A percentile compares a stretch with the other conserved stretches of the same genome.
Conservation (phyloP, 2,797 vertebrate species). For the Pagetopsis macropterus region DNA sequence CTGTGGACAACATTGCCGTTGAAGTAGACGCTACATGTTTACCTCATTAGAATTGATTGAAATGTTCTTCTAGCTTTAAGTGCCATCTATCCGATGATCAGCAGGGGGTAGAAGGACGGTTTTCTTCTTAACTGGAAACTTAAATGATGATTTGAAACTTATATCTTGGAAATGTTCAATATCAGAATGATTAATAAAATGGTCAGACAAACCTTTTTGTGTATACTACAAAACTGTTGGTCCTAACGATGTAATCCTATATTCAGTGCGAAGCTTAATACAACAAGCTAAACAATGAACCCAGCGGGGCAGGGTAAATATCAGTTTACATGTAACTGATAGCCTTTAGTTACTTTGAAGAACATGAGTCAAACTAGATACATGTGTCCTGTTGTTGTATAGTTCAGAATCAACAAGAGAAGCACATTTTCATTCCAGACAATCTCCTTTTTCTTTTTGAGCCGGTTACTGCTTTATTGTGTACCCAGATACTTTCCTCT, state of each 20-base stretch:
- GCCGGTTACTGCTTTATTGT: too few species aligned
- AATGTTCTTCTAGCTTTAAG: background rate
- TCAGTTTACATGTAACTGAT: background rate
- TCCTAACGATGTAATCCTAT: conserved; percentile 7
- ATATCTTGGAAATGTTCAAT: conserved; percentile 1
- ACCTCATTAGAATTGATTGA: background rate
- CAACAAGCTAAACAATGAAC: background rate
- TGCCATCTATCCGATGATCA: background rate
- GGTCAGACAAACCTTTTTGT: background rate
- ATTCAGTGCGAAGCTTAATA: background rate
- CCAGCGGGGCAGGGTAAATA: background rate
- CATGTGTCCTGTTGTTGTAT: background rate
- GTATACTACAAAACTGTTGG: background rate
- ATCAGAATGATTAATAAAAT: background rate
- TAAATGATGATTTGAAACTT: too few species aligned
- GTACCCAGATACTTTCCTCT: background rate
- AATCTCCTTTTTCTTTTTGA: too few species aligned
- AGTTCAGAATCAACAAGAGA: too few species aligned
- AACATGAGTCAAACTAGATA: background rate
- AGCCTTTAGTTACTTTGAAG: background rate
- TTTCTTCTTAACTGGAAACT: background rate
- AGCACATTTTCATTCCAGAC: too few species aligned
- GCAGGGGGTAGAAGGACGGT: background rate
- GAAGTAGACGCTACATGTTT: background rate
- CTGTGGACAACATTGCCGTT: background rate